Evolutionary conservation across 1,140 invertebrate genomes (phyloP).

Genomic region (Amphibalanus amphitrite): DNA sequence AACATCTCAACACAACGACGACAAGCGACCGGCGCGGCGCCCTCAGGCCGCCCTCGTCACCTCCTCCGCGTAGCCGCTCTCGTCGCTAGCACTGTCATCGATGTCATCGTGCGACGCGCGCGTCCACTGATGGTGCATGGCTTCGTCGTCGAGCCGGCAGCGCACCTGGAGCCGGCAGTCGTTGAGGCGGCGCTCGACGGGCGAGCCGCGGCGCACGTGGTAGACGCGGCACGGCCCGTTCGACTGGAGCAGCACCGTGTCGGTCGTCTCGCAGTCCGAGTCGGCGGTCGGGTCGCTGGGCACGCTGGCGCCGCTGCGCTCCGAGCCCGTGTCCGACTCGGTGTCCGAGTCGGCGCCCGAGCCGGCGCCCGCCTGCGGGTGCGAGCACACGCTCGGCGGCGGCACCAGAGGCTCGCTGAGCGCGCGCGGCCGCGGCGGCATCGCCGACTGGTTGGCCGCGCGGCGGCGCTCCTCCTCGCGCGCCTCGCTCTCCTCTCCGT

Average conservation of each 20-base stretch:
- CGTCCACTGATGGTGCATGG: constrained; percentile 21
- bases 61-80: constrained; percentile 2
- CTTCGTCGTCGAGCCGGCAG: neutral
- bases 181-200: neutral
- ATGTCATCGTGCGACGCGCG: constrained; percentile 21
- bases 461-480: constrained; percentile 16
- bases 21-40: too few species aligned
- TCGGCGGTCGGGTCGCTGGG: neutral
- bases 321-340: neutral
- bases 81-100: constrained; percentile 29
- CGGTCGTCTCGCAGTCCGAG: neutral
- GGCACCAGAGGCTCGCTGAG: constrained; percentile 15
- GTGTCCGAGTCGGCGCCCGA: neutral
- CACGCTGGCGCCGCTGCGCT: neutral
- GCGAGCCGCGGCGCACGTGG: neutral
- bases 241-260: neutral
- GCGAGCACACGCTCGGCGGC: constrained; percentile 26
- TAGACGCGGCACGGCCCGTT: neutral
- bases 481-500: constrained; percentile 24
- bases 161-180: neutral
- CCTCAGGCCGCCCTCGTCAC: neutral
- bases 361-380: constrained; percentile 59
- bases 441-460: constrained; percentile 26
- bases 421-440: constrained; percentile 14
- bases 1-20: too few species aligned